Conservation (phyloP, 2,888 invertebrate genomes). For the Bembecia ichneumoniformis region DNA sequence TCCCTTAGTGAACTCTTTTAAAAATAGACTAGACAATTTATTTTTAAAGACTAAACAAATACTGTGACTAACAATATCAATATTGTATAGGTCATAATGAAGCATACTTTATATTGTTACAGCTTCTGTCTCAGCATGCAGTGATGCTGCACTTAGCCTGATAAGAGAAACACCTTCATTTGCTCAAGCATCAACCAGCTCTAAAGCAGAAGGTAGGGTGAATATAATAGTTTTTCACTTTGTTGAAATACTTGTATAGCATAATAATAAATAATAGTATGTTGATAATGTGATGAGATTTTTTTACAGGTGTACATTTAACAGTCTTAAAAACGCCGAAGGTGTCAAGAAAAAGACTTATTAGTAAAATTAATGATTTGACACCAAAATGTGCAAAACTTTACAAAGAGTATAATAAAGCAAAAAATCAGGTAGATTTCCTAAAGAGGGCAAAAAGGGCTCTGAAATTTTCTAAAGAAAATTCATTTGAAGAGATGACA, state of each 20-base stretch:
- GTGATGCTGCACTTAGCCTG: not conserved
- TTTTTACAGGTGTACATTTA: not conserved
- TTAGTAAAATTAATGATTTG: not conserved
- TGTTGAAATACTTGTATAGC: not conserved
- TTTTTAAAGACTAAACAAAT: no score
- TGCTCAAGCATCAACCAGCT: not conserved
- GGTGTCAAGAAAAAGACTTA: not conserved
- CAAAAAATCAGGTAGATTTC: not conserved
- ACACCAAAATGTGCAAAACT: not conserved
- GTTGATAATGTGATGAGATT: not conserved
- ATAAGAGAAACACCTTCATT: not conserved
- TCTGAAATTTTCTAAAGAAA: constrained; percentile 1
- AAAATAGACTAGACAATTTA: no score
- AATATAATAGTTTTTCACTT: not conserved
- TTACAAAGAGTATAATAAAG: not conserved
- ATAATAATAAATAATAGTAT: no score
- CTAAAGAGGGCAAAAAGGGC: constrained; percentile 2
- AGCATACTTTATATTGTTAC: not conserved
- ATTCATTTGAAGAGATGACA: constrained; percentile 2
- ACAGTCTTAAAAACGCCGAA: not conserved
- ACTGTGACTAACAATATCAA: not conserved
- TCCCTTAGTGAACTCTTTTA: no score
- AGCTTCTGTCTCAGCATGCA: not conserved
- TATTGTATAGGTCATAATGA: not conserved
- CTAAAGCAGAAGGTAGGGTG: not conserved